Percentiles rank a stretch among this genome's conserved stretches.
These are phyloP conservation scores for Brachypodius melanocephalos DNA, from an alignment of 2,113 vertebrate genomes.

Conservation along the genomic window DNA sequence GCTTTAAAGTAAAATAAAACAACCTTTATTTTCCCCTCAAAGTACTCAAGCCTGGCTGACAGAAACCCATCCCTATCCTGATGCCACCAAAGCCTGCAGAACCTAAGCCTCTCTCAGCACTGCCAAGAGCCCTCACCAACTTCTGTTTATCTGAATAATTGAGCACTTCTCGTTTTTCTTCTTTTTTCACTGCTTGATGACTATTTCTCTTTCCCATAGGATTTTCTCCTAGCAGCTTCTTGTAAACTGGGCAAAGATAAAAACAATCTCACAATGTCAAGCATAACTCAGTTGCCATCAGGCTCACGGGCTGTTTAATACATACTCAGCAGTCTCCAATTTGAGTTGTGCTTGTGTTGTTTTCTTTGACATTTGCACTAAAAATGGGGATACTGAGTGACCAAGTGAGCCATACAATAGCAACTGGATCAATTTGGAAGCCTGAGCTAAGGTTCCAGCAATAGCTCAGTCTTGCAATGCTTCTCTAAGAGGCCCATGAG, in stretches of 20 bases:
- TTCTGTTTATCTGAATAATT: background rate
- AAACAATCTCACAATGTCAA: background rate
- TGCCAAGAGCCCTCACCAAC: background rate
- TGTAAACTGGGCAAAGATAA: background rate
- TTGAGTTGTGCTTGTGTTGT: background rate
- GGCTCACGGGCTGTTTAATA: background rate
- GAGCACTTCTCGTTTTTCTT: background rate
- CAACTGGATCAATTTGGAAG: background rate
- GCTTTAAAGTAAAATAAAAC: conserved; percentile 11
- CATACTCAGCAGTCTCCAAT: accelerated
- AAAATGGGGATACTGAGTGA: background rate
- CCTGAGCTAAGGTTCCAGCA: background rate
- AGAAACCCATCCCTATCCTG: background rate
- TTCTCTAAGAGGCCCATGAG: background rate
- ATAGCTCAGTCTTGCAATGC: background rate
- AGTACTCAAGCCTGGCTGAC: background rate
- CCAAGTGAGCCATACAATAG: background rate
- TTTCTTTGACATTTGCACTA: background rate
- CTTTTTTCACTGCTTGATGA: background rate
- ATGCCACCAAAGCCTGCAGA: background rate
- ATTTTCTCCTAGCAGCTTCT: background rate
- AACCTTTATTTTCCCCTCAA: background rate
- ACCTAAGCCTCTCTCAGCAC: background rate
- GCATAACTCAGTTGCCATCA: background rate
- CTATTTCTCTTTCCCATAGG: background rate